Evolutionary conservation across 1,140 invertebrate species (phyloP).

Genomic region (Drosophila nannoptera): DNA sequence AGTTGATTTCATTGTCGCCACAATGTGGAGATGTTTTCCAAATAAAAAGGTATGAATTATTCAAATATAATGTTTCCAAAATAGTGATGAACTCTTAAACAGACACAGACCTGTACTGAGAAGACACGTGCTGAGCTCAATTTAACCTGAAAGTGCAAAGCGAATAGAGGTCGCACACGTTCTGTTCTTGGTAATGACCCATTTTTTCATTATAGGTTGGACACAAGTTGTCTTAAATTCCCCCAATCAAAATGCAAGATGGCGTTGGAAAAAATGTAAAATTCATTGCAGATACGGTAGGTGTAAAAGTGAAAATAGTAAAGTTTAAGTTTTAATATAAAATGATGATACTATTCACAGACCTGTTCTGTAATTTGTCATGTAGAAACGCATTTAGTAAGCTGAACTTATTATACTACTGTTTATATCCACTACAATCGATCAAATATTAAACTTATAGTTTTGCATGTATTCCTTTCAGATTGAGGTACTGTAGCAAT

Average conservation of each 20-base stretch:
- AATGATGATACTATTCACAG: constrained; percentile 15
- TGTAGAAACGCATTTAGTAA: constrained; percentile 9
- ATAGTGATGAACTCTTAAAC: constrained; percentile 64
- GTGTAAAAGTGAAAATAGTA: no score
- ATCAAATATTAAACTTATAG: not conserved
- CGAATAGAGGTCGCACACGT: not conserved
- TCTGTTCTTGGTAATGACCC: not conserved
- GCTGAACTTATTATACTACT: not conserved
- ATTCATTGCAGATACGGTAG: not conserved
- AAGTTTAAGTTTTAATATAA: not conserved
- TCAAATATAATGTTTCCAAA: not conserved
- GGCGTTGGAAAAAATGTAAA: constrained; percentile 3
- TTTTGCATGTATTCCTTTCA: not conserved
- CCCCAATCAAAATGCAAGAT: not conserved
- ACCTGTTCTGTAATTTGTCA: constrained; percentile 15
- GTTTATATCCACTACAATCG: not conserved
- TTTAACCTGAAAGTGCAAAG: constrained; percentile 47
- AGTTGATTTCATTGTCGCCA: constrained; percentile 2
- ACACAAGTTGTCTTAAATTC: constrained; percentile 15
- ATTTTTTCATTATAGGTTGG: not conserved
- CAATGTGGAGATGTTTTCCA: not conserved
- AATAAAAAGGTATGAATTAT: constrained; percentile 18
- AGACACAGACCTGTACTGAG: constrained; percentile 71
- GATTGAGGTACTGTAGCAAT: constrained; percentile 14
- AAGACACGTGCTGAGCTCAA: constrained; percentile 48